Base-by-base conservation (phyloP, 2,113 vertebrate genomes). In the Taurulus bubalis region DNA sequence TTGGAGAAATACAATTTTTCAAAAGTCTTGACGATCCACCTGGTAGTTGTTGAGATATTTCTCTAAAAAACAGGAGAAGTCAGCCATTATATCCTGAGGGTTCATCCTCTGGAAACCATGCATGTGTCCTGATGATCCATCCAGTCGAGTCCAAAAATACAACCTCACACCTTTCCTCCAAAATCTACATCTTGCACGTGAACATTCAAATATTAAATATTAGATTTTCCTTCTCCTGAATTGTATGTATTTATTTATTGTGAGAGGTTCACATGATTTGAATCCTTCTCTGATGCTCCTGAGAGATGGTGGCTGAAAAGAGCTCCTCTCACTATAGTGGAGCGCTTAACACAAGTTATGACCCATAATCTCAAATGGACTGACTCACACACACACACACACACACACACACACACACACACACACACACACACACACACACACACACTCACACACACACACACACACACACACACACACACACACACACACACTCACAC, bases 281-380 rank as follows among this genome's bases (percentile, higher is more conserved):
- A 75, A 55, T 62, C 62, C 28, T 2, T 28, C 53, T 70, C 28
- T 49, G 26, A 84, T 11, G n/a, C 16, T 20, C 20, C 8, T 14
- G 14, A 11, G 26, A 2, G 22, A 6, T 16, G 3, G 3, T 3
- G 3, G 51, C 30, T 47, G 71, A 15, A 55, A 69, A 56, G 9
- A 20, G 28, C 30, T 49, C n/a, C n/a, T 63, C 42, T 67, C 28
- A 62, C 82, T 53, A 77, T 64, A 7, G 9, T 9, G 12, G 26
- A 64, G 64, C 11, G 30, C 14, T 36, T 88, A 75, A 84, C 75
- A 6, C 36, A 30, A 30, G 28, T 71, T 76, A 60, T 65, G 58
- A 71, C 55, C 68, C 53, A 71, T 84, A 68, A 64, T 72, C 32
- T 36, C 16, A 49, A 14, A 58, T 49, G 15, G 14, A 74, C 69